Evolutionary conservation across 2,888 invertebrate genomes (phyloP).

Genomic region (Pedicia rivosa): DNA sequence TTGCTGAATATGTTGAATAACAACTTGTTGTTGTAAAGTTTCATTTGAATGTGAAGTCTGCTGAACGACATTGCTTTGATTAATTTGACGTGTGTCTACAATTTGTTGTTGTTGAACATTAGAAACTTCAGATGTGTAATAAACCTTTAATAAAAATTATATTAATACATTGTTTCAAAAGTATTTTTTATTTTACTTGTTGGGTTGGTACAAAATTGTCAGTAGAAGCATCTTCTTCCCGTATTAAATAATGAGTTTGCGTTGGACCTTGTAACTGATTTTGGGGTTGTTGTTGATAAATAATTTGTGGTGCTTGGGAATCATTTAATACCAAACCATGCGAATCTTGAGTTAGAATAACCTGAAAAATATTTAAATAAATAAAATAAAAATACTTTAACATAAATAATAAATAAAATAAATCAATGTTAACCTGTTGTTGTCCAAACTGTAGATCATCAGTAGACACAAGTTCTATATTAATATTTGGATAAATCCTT

Average conservation of each 20-base stretch:
- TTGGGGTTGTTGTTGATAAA: constrained; percentile 18
- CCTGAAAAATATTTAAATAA: constrained; percentile 11
- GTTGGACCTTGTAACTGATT: constrained; percentile 16
- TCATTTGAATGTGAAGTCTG: not conserved
- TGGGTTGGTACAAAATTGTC: constrained; percentile 1
- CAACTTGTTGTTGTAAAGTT: constrained; percentile 14
- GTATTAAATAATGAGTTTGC: constrained; percentile 17
- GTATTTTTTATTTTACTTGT: not conserved
- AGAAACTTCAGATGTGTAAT: constrained; percentile 11
- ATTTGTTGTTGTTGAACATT: constrained; percentile 1
- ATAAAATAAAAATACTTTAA: not conserved
- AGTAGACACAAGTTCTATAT: constrained; percentile 32
- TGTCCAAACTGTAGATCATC: constrained; percentile 17
- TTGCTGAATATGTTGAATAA: constrained; percentile 13
- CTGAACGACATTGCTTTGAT: no score
- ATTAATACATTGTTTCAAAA: not conserved
- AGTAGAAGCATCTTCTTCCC: constrained; percentile 13
- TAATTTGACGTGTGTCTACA: no score
- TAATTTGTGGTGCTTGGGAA: constrained; percentile 28
- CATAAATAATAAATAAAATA: not conserved
- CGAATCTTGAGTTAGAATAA: constrained; percentile 22
- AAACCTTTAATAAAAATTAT: constrained; percentile 15
- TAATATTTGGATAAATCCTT: constrained; percentile 44
- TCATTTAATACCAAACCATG: constrained; percentile 22
- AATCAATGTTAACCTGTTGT: constrained; percentile 5